phyloP scores from a whole-genome alignment of 2,888 invertebrate genomes.

The Diachrysia chrysitis region DNA sequence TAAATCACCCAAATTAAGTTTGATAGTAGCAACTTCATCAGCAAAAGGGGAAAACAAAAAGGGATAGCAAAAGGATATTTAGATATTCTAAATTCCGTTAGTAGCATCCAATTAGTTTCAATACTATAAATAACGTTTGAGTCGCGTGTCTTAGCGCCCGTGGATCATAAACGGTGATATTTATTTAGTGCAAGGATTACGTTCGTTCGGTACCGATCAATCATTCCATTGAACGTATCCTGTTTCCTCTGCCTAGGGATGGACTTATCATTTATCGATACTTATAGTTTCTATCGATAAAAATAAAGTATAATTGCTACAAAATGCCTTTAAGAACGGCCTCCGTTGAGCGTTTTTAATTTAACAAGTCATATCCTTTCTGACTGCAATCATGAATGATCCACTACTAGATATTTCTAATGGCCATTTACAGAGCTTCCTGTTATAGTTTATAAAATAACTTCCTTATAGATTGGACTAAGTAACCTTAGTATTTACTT shows the following conservation, averaged over 20 bases:
- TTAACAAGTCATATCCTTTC: conserved; percentile 22
- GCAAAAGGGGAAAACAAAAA: not conserved
- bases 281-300: conserved; percentile 40
- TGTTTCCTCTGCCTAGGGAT: conserved; percentile 83
- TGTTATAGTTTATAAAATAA: conserved; percentile 39
- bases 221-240: conserved; percentile 89
- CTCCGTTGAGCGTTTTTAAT: conserved; percentile 16
- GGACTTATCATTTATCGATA: conserved; percentile 66
- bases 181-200: conserved; percentile 87
- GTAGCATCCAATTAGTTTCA: conserved; percentile 36
- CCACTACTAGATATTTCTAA: conserved; percentile 27
- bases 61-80: not conserved
- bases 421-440: conserved; percentile 33
- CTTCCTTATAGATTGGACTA: conserved; percentile 40
- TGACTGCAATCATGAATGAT: conserved; percentile 33
- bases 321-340: not conserved
- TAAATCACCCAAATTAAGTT: too few species aligned
- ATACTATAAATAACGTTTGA: conserved; percentile 53
- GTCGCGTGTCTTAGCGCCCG: conserved; percentile 59
- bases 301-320: not conserved
- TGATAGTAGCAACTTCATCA: not conserved
- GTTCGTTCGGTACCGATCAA: conserved; percentile 86
- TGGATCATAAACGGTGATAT: conserved; percentile 74
- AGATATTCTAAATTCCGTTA: conserved; percentile 11
- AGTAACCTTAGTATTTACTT: conserved; percentile 32